A percentile compares a stretch with the other conserved stretches of the same genome.
Conservation (phyloP, 2,888 invertebrate genomes). For the Sipunculus nudus region DNA sequence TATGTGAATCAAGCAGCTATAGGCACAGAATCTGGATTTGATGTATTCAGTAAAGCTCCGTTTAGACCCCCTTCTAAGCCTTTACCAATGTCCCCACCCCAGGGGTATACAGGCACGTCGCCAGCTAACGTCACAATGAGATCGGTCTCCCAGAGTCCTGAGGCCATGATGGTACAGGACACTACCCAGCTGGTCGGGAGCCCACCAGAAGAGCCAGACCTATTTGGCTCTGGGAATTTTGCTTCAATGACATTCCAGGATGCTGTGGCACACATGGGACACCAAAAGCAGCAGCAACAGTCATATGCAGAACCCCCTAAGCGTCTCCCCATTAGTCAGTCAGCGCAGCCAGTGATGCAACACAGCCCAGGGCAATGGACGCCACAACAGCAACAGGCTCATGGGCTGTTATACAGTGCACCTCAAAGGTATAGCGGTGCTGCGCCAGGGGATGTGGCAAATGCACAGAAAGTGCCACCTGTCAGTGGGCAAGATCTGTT, state of each 20-base stretch:
- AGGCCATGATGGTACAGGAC: neutral
- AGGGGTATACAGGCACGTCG: no score
- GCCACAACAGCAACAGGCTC: no score
- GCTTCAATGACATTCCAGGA: constrained; percentile 17
- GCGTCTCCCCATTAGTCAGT: neutral
- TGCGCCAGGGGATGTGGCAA: no score
- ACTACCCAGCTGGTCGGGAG: constrained; percentile 48
- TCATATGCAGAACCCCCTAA: neutral
- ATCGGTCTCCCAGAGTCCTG: constrained; percentile 27
- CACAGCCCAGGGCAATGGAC: neutral
- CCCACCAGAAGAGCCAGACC: constrained; percentile 43
- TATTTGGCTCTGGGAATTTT: constrained; percentile 31
- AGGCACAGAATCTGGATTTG: constrained; percentile 33
- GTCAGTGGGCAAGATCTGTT: constrained; percentile 3
- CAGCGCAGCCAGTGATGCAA: neutral
- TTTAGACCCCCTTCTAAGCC: no score
- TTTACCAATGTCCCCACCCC: no score
- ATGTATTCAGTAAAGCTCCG: constrained; percentile 56
- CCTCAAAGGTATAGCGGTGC: no score
- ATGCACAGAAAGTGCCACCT: neutral
- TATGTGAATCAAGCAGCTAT: constrained; percentile 16
- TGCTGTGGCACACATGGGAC: constrained; percentile 2
- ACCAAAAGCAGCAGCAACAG: neutral
- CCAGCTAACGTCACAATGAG: constrained; percentile 19
- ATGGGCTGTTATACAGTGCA: neutral